phyloP scores from a whole-genome alignment of 1,140 invertebrate genomes.

The Chrysomallon squamiferum region DNA sequence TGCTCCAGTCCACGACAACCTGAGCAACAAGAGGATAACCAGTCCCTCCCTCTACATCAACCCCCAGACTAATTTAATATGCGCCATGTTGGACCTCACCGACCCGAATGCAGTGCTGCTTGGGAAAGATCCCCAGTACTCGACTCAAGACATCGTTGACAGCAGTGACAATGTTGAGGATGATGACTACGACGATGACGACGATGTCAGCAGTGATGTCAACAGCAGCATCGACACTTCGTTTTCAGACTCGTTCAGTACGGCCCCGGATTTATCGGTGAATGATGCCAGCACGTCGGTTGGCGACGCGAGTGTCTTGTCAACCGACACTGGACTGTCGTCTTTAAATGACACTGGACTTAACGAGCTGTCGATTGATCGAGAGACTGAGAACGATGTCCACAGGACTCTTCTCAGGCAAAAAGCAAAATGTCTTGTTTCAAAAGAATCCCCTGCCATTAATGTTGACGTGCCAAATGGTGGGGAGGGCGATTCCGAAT shows the following conservation, averaged over 20 bases:
- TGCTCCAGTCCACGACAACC: conserved; percentile 70
- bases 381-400: conserved; percentile 23
- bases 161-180: conserved; percentile 22
- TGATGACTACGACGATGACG: conserved; percentile 25
- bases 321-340: conserved; percentile 38
- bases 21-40: conserved; percentile 40
- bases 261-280: conserved; percentile 18
- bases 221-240: conserved; percentile 18
- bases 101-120: conserved; percentile 71
- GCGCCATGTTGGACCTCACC: conserved; percentile 78
- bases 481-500: conserved; percentile 14
- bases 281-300: conserved; percentile 22
- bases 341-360: conserved; percentile 42
- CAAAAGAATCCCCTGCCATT: not conserved
- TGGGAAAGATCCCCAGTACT: conserved; percentile 37
- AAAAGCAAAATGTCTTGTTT: not conserved
- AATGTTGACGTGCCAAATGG: not conserved
- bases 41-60: conserved; percentile 65
- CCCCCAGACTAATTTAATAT: conserved; percentile 82
- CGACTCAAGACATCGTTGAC: conserved; percentile 11
- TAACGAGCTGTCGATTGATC: conserved; percentile 25
- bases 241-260: conserved; percentile 8
- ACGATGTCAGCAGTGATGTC: conserved; percentile 23
- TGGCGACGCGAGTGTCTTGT: conserved; percentile 45
- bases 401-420: conserved; percentile 16